Percentiles rank a stretch among this genome's conserved stretches.
Evolutionary conservation across 2,888 invertebrate species (phyloP).

Genomic region (Mesopsocus fuscifrons): DNA sequence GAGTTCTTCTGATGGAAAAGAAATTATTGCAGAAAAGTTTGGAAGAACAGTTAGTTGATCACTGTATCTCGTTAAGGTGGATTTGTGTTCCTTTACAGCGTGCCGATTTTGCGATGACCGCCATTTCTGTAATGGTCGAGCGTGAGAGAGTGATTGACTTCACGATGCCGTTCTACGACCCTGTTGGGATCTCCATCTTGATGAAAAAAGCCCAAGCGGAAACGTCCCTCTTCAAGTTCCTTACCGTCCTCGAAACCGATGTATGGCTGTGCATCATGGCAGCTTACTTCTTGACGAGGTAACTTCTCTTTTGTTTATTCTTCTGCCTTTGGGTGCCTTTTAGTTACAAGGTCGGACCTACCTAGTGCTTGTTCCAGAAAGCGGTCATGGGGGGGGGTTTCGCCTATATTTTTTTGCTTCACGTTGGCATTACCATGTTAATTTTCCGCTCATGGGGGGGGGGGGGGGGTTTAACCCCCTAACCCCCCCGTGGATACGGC

Average conservation of each 20-base stretch:
- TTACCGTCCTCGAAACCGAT: conserved; percentile 86
- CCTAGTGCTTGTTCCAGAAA: neutral
- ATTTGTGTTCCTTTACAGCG: too few relatives aligned
- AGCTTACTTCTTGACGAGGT: conserved; percentile 88
- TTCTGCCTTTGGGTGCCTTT: neutral
- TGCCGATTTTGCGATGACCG: conserved; percentile 89
- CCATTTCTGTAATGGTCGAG: conserved; percentile 94
- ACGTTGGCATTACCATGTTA: too few relatives aligned
- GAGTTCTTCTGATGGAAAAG: too few relatives aligned
- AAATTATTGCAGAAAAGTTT: too few relatives aligned
- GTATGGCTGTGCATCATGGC: conserved; percentile 94
- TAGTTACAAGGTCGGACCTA: neutral
- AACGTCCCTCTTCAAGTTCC: conserved; percentile 88
- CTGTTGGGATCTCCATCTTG: conserved; percentile 91
- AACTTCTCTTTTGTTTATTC: conserved; percentile 15
- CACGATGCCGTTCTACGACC: conserved; percentile 94
- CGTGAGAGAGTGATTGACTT: conserved; percentile 94
- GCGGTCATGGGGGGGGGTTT: too few relatives aligned
- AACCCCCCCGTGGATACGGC: too few relatives aligned
- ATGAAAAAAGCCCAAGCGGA: conserved; percentile 79
- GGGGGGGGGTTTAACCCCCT: too few relatives aligned
- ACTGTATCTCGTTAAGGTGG: too few relatives aligned
- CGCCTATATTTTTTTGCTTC: too few relatives aligned
- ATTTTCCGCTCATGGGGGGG: too few relatives aligned
- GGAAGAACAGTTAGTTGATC: too few relatives aligned